A percentile compares a stretch with the other conserved stretches of the same genome.
Evolutionary conservation across 2,113 vertebrate species (phyloP).

Genomic region (Morone chrysops): DNA sequence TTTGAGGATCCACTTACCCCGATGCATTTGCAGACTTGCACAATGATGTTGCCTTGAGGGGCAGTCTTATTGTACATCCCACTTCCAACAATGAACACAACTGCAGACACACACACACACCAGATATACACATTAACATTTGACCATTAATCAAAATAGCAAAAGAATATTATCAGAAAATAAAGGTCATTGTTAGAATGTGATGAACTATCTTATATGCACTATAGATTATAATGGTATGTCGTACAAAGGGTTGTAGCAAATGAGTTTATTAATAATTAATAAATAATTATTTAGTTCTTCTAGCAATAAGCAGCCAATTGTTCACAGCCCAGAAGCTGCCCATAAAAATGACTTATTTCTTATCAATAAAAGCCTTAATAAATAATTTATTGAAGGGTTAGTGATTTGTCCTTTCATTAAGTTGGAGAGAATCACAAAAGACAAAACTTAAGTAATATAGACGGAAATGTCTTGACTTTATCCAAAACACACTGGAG

Average conservation of each 20-base stretch:
- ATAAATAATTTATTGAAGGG: neutral
- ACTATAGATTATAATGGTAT: neutral
- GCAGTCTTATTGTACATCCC: constrained; percentile 89
- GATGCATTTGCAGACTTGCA: constrained; percentile 89
- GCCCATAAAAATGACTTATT: neutral
- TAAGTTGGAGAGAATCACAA: neutral
- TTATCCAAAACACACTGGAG: neutral
- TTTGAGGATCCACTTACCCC: constrained; percentile 84
- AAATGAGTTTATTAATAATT: neutral
- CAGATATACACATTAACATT: neutral
- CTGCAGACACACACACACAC: constrained; percentile 74
- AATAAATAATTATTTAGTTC: neutral
- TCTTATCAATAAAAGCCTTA: neutral
- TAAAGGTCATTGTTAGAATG: neutral
- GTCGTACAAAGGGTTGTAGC: neutral
- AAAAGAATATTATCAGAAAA: neutral
- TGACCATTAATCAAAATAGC: neutral
- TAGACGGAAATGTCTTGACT: neutral
- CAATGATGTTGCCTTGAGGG: constrained; percentile 92
- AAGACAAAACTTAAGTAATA: neutral
- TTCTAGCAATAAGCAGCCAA: no score
- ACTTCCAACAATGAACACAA: constrained; percentile 92
- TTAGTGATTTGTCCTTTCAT: neutral
- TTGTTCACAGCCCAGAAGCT: neutral
- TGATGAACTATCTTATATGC: neutral